phyloP scores from a whole-genome alignment of 2,797 vertebrate species.

The Galago senegalensis region DNA sequence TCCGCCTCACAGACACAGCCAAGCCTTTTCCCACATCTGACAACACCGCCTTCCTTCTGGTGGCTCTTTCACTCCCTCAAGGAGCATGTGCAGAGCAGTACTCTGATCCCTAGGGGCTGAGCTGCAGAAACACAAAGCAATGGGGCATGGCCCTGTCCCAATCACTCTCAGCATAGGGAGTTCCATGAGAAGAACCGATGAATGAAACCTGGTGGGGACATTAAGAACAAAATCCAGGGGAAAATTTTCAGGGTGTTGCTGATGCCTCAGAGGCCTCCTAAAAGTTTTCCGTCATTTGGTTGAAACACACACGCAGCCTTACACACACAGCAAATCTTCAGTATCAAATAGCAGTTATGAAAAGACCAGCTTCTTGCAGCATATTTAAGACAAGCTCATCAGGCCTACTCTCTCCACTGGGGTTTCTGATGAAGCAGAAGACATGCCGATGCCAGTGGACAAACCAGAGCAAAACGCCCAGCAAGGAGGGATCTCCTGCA shows the following conservation, averaged over 20 bases:
- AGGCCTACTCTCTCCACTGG: neutral
- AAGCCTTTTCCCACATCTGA: neutral
- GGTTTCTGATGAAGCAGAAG: neutral
- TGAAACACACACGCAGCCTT: neutral
- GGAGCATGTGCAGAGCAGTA: neutral
- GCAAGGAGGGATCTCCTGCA: too few species aligned
- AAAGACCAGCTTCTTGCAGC: neutral
- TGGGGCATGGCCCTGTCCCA: too few species aligned
- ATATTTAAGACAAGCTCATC: neutral
- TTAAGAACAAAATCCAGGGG: neutral
- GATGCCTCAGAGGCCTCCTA: neutral
- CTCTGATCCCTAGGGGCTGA: neutral
- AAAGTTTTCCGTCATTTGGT: conserved; percentile 38
- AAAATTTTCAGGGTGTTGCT: neutral
- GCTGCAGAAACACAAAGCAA: neutral
- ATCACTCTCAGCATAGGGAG: neutral
- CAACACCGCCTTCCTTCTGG: neutral
- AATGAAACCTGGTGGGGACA: neutral
- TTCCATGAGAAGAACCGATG: neutral
- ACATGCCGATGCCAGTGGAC: neutral
- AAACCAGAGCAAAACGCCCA: neutral
- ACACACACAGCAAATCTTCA: neutral
- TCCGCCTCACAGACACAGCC: neutral
- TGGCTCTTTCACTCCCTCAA: neutral
- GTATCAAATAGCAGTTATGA: neutral